Percentiles rank a stretch among this genome's conserved stretches.
phyloP scores from a whole-genome alignment of 2,797 vertebrate species.

The Pteronotus mesoamericanus region DNA sequence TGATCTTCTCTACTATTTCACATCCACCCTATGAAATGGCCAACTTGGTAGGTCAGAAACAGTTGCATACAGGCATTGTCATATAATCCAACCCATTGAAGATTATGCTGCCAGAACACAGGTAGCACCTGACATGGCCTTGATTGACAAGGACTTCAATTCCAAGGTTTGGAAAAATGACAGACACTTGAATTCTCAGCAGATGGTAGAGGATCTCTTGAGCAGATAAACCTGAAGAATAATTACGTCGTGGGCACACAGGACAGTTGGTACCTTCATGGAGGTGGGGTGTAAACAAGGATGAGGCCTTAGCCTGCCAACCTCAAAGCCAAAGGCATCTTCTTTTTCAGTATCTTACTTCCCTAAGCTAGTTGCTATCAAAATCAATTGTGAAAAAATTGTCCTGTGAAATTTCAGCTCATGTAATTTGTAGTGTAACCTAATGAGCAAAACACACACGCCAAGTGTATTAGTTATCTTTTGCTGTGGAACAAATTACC shows the following conservation, averaged over 20 bases:
- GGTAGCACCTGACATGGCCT: neutral
- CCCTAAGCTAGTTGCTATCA: neutral
- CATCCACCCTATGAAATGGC: neutral
- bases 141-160: neutral
- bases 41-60: neutral
- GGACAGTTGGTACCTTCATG: neutral
- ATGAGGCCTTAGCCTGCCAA: neutral
- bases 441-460: neutral
- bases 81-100: neutral
- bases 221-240: neutral
- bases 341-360: neutral
- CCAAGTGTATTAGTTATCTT: neutral
- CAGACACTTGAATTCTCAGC: neutral
- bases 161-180: constrained; percentile 7
- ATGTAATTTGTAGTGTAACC: neutral
- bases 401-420: neutral
- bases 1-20: neutral
- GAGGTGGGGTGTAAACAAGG: neutral
- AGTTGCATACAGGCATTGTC: neutral
- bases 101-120: neutral
- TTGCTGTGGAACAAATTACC: neutral
- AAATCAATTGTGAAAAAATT: neutral
- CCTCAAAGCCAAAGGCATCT: neutral
- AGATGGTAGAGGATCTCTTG: neutral
- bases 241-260: neutral